These are phyloP conservation scores for Conus ventricosus DNA, from an alignment of 1,140 invertebrate species.

Conservation along the genomic window DNA sequence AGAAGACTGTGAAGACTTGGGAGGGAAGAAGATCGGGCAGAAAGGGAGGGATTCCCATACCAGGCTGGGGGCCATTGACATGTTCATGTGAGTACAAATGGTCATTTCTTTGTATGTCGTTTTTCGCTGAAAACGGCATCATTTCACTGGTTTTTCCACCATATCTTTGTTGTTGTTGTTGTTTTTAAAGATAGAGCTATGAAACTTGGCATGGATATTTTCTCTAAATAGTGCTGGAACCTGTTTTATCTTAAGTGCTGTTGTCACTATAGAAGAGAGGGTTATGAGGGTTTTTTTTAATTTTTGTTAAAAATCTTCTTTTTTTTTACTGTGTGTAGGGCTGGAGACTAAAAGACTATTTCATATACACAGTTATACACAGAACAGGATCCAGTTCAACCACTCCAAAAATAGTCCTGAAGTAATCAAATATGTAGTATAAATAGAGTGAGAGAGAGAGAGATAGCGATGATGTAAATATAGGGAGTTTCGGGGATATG, in stretches of 20 bases:
- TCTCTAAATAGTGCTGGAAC: too few species aligned
- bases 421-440: too few species aligned
- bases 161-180: neutral
- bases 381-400: too few species aligned
- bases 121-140: conserved; percentile 2
- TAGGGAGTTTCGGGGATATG: too few species aligned
- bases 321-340: neutral
- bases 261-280: too few species aligned
- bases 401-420: too few species aligned
- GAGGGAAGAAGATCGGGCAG: neutral
- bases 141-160: neutral
- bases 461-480: too few species aligned
- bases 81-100: neutral
- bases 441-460: too few species aligned
- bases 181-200: neutral
- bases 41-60: neutral
- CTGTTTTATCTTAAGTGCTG: too few species aligned
- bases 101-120: neutral
- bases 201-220: too few species aligned
- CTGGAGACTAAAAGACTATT: too few species aligned
- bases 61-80: neutral
- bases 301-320: too few species aligned
- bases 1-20: neutral
- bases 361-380: neutral
- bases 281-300: neutral